These are phyloP conservation scores for Ophonus ardosiacus DNA, from an alignment of 2,888 invertebrate genomes.

Conservation along the genomic window DNA sequence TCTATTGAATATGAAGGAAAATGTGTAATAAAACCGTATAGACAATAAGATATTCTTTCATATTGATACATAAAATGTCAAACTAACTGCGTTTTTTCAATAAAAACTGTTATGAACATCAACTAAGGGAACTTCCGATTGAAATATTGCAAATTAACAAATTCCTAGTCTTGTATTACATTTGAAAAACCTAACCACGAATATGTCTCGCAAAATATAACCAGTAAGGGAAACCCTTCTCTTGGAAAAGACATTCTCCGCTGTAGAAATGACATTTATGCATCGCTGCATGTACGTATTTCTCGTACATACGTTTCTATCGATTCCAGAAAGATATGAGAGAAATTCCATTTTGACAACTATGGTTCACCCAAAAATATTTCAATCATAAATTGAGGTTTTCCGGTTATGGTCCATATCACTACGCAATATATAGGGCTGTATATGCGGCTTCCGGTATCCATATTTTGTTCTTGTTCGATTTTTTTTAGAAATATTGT, in stretches of 20 bases:
- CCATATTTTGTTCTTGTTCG: slow-evolving; percentile 47
- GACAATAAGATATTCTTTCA: too few species aligned
- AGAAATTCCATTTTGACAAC: slow-evolving; percentile 47
- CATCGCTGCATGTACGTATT: slow-evolving; percentile 20
- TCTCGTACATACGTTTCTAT: neutral
- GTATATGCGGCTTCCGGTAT: slow-evolving; percentile 36
- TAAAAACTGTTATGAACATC: too few species aligned
- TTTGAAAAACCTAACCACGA: neutral
- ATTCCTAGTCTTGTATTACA: too few species aligned
- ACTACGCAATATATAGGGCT: slow-evolving; percentile 30
- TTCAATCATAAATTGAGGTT: slow-evolving; percentile 43
- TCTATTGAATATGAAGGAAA: too few species aligned
- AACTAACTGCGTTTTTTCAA: too few species aligned
- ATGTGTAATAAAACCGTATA: too few species aligned
- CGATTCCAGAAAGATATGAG: neutral
- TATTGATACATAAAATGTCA: too few species aligned
- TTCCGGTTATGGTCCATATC: slow-evolving; percentile 43
- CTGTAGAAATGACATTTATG: neutral
- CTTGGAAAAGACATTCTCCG: neutral
- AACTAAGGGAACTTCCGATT: too few species aligned
- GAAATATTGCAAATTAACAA: too few species aligned
- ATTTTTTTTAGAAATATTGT: slow-evolving; percentile 43
- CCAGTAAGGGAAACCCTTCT: neutral
- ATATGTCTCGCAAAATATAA: neutral
- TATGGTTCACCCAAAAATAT: slow-evolving; percentile 49